A percentile compares a stretch with the other conserved stretches of the same genome.
These are phyloP conservation scores for Chrysotoxum bicinctum DNA, from an alignment of 2,888 invertebrate species.

Conservation along the genomic window DNA sequence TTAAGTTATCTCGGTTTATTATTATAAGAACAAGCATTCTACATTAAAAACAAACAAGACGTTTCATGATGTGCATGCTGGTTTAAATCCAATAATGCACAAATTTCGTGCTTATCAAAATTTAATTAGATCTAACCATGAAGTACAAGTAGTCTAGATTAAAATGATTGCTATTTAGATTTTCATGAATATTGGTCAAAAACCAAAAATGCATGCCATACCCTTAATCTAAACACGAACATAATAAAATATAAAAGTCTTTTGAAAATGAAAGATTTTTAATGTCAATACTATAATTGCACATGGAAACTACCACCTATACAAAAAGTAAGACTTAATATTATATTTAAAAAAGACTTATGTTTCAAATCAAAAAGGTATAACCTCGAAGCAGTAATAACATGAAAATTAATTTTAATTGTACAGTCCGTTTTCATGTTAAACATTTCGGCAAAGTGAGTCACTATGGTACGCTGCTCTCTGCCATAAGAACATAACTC, in stretches of 20 bases:
- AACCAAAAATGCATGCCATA: conserved; percentile 25
- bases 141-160: conserved; percentile 1
- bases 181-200: conserved; percentile 7
- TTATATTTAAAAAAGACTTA: conserved; percentile 14
- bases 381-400: conserved; percentile 17
- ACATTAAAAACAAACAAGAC: background rate
- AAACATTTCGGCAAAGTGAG: conserved; percentile 42
- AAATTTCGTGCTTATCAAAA: conserved; percentile 33
- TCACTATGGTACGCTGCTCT: conserved; percentile 4
- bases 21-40: background rate
- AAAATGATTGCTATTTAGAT: conserved; percentile 6
- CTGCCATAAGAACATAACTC: background rate
- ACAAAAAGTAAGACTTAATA: background rate
- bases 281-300: conserved; percentile 38
- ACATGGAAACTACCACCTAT: background rate
- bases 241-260: conserved; percentile 7
- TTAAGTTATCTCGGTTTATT: too few species aligned
- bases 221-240: conserved; percentile 37
- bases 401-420: conserved; percentile 42
- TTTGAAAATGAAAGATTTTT: conserved; percentile 16
- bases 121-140: conserved; percentile 14
- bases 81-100: conserved; percentile 17
- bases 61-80: conserved; percentile 28
- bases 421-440: conserved; percentile 35
- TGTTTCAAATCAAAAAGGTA: conserved; percentile 41